Conservation (phyloP, 2,797 vertebrate species). For the Propithecus deckenii region DNA sequence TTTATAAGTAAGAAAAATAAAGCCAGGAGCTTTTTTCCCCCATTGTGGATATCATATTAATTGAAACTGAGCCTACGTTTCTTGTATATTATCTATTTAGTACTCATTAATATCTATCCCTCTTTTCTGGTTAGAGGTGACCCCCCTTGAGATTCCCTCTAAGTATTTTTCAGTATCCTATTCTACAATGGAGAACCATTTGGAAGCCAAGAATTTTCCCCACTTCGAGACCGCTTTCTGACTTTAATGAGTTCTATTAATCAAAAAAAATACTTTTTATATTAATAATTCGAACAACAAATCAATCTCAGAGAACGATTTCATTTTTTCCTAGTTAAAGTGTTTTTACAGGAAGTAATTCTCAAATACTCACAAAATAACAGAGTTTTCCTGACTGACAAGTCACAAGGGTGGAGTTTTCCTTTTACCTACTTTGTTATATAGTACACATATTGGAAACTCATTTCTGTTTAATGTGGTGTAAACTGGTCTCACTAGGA, state of each 20-base stretch:
- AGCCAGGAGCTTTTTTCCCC: neutral
- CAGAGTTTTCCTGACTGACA: conserved; percentile 1
- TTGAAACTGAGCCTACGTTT: neutral
- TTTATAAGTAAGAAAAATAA: neutral
- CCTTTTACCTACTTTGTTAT: conserved; percentile 60
- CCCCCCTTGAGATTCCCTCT: neutral
- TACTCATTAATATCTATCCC: neutral
- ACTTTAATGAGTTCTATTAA: conserved; percentile 27
- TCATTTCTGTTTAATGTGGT: conserved; percentile 81
- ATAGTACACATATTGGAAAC: conserved; percentile 63
- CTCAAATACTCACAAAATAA: conserved; percentile 47
- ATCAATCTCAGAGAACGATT: conserved; percentile 5
- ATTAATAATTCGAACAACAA: neutral
- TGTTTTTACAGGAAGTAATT: conserved; percentile 54
- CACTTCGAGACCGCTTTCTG: neutral
- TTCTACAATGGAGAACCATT: neutral
- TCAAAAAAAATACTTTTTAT: neutral
- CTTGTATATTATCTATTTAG: neutral
- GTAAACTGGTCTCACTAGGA: conserved; percentile 79
- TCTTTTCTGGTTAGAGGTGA: neutral
- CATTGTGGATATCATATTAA: neutral
- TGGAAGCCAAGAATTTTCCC: neutral
- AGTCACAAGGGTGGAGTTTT: conserved; percentile 50
- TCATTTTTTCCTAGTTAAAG: conserved; percentile 54
- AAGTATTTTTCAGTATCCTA: neutral